Evolutionary conservation across 2,113 vertebrate genomes (phyloP), one percentile per base, ranked within the genome.

Genomic region (Antigone vipio): DNA sequence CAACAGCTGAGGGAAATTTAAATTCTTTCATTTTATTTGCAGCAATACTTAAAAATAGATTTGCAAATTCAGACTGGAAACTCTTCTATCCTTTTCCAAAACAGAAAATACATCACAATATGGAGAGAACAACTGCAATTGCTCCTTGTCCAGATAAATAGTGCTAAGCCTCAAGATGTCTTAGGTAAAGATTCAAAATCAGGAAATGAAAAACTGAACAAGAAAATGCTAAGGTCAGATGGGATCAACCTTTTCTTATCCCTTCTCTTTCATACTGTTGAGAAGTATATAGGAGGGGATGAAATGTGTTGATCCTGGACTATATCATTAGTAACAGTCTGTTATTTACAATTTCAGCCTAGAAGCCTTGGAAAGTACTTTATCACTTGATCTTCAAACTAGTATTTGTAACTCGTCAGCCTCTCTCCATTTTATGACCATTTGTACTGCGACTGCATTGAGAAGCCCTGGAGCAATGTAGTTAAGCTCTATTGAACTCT

Each of bases 131-230:
- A 75, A 62, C 92, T 95, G 72, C 74, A 84, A 34, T 89, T 91
- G 83, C 89, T 87, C 64, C 77, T 79, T 75, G 73, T 59, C 76
- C 30, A 64, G 12, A 89, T 82, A 52, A 91, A 58, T 42, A 42
- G 74, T 13, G 38, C 56, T 92, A 89, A 97, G 66, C 45, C 89
- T 94, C 76, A 35, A 87, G 64, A 81, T 66, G 38, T 88, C 92
- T 83, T 9, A 68, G 42, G 74, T 32, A 29, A 68, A 82, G 66
- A 44, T 44, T 95, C 89, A 69, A 85, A 67, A 89, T 21, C 64
- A 85, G 91, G 94, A 91, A 95, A 92, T 94, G 86, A 91, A 95
- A 96, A 97, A 79, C 84, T n/a, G 76, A 62, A 74, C 21, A 38
- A 89, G 47, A 85, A 95, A 94, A 95, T 13, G 49, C 80, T 66